Base-by-base conservation (phyloP, 2,888 invertebrate species). In the Uloborus plumipes region DNA sequence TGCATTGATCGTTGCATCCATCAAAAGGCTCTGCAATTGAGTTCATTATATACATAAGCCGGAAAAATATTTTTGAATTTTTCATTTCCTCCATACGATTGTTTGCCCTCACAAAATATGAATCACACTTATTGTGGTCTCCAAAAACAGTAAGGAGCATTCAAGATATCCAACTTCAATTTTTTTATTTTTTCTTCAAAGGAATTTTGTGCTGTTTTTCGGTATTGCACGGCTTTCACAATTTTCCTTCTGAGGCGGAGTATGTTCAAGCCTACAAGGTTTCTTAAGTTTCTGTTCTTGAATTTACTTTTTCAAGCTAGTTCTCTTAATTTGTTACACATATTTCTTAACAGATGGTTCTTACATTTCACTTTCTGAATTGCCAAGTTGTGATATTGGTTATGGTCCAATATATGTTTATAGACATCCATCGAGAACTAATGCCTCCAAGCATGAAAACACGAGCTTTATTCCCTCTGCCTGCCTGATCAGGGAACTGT, bases 281-380 rank as follows among this genome's bases (percentile, higher is more conserved):
- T 53, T 53, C 53, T 53, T 6, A 53, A 53, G 1, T n/a, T 53
- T 53, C 11, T 18, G 22, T 69, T 18, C 2, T 59, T 61, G 13
- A 18, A 16, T 31, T 59, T 67, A 16, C 73, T 64, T 7, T 16
- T 20, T 22, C 51, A 51, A 11, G 59, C 62, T 16, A 73, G 4
- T n/a, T 76, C 67, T 50, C 47, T 67, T 2, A 76, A 22, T 50
- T 76, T 76, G 14, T 18, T 6, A 20, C 64, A 76, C 18, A 79
- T 59, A 22, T 79, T 72, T 7, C 62, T 7, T 11, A 84, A 50
- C 0, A 85, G 50, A 61, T 86, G 86, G 51, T 85, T 86, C 7
- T 59, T 53, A 59, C 86, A 85, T 67, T 86, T 85, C 9, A 85
- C 66, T 69, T 86, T 86, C 26, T 70, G 50, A 1, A 86, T 84